These are phyloP conservation scores for Drosophila simulans DNA, from an alignment of 1,140 invertebrate species.

Conservation along the genomic window DNA sequence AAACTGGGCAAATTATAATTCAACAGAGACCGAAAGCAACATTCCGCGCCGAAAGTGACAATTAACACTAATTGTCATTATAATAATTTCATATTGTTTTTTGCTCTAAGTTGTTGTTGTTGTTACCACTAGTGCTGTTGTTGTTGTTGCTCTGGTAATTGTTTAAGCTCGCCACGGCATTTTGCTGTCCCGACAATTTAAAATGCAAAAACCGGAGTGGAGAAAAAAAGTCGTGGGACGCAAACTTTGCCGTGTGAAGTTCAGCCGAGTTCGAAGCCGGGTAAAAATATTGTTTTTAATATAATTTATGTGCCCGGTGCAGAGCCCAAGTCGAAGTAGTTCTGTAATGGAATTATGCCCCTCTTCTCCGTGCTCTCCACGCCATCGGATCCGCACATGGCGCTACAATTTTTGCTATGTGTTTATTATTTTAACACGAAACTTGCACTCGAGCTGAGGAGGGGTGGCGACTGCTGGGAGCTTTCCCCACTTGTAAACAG, in stretches of 20 bases:
- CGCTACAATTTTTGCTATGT: constrained; percentile 80
- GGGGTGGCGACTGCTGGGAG: constrained; percentile 1
- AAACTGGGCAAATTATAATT: constrained; percentile 64
- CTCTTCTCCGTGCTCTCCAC: background rate
- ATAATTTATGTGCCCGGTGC: constrained; percentile 51
- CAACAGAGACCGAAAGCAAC: constrained; percentile 43
- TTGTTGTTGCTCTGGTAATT: constrained; percentile 62
- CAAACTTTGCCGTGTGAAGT: constrained; percentile 69
- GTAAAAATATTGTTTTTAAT: constrained; percentile 76
- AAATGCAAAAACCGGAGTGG: constrained; percentile 59
- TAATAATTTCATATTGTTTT: constrained; percentile 79
- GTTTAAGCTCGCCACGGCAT: constrained; percentile 75
- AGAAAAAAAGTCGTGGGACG: background rate
- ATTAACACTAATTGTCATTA: constrained; percentile 83
- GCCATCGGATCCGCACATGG: constrained; percentile 49
- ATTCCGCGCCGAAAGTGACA: constrained; percentile 74
- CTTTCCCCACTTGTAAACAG: constrained; percentile 77
- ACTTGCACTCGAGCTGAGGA: constrained; percentile 65
- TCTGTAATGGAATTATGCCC: constrained; percentile 74
- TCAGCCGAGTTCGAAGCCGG: constrained; percentile 57
- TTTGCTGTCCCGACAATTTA: constrained; percentile 70
- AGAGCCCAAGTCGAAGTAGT: constrained; percentile 28
- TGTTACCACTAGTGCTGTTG: constrained; percentile 12
- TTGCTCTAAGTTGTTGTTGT: constrained; percentile 34
- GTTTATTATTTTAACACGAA: constrained; percentile 84